Conservation (phyloP, 2,797 vertebrate genomes). For the Salarias fasciatus region DNA sequence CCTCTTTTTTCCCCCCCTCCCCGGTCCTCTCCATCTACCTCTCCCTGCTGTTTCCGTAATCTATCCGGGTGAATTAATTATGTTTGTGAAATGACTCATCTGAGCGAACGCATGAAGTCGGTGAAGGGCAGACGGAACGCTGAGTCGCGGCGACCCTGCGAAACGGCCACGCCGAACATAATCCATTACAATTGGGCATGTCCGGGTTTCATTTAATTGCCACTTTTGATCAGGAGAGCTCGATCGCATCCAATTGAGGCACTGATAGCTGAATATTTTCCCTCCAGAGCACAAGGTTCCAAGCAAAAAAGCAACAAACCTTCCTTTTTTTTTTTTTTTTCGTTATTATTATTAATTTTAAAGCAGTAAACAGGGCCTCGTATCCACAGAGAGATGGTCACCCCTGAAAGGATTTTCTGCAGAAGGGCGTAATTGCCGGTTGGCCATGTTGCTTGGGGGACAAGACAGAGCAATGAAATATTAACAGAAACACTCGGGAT, state of each 20-base stretch:
- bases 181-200: constrained; percentile 41
- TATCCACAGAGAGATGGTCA: constrained; percentile 33
- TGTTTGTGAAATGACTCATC: constrained; percentile 53
- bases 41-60: constrained; percentile 62
- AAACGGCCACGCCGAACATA: constrained; percentile 37
- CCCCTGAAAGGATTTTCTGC: constrained; percentile 35
- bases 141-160: constrained; percentile 40
- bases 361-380: constrained; percentile 40
- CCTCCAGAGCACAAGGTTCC: not conserved
- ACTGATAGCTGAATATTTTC: not conserved
- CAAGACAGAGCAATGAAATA: constrained; percentile 66
- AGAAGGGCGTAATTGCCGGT: constrained; percentile 61
- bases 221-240: constrained; percentile 11
- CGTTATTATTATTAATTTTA: too few species aligned
- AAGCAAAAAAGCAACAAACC: not conserved
- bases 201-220: constrained; percentile 40
- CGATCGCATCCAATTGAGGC: not conserved
- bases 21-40: constrained; percentile 39
- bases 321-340: not conserved
- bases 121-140: constrained; percentile 46
- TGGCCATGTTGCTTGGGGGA: constrained; percentile 57
- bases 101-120: constrained; percentile 44
- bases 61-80: constrained; percentile 63
- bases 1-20: constrained; percentile 32
- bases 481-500: constrained; percentile 71